Evolutionary conservation across 1,140 invertebrate genomes (phyloP).

Genomic region (Paralvinella palmiformis): DNA sequence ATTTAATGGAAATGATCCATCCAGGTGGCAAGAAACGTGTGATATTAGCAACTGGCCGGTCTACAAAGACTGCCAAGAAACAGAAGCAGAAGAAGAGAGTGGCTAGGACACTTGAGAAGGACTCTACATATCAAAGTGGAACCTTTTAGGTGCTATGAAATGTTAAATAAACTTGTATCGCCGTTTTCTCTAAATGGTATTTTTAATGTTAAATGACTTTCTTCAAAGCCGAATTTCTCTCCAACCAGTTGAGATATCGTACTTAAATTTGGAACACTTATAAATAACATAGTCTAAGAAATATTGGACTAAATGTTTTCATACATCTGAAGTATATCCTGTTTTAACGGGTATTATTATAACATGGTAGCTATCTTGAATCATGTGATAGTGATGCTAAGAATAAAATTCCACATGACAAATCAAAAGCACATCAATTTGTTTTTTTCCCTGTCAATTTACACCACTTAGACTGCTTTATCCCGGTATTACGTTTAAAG

Average conservation of each 20-base stretch:
- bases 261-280: not conserved
- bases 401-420: not conserved
- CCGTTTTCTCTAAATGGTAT: conserved; percentile 3
- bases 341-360: not conserved
- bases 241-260: not conserved
- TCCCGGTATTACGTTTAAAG: too few relatives aligned
- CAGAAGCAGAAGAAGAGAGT: conserved; percentile 4
- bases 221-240: not conserved
- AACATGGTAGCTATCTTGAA: not conserved
- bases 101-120: not conserved
- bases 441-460: not conserved
- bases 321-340: not conserved
- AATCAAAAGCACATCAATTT: not conserved
- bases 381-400: conserved; percentile 7
- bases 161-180: not conserved
- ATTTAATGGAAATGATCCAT: not conserved
- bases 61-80: not conserved
- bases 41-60: not conserved
- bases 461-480: too few relatives aligned
- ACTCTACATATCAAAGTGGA: conserved; percentile 6
- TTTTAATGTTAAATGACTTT: not conserved
- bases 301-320: not conserved
- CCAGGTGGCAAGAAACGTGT: not conserved
- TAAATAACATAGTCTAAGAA: not conserved
- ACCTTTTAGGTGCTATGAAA: conserved; percentile 3